Evolutionary conservation across 2,113 vertebrate species (phyloP).

Genomic region (Nothocercus julius): DNA sequence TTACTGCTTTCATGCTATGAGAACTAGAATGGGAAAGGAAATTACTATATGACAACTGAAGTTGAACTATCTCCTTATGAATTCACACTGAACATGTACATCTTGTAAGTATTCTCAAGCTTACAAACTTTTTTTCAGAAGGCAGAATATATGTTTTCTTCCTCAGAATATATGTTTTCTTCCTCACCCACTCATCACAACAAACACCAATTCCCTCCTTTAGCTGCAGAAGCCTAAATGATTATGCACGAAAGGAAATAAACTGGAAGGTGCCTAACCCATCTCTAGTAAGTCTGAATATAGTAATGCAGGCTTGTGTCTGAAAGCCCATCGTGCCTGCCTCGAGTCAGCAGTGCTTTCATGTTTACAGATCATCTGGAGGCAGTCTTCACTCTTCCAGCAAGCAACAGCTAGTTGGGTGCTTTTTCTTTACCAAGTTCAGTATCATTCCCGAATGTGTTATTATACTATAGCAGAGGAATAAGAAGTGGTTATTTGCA

Average conservation of each 20-base stretch:
- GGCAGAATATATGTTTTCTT: background rate
- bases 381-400: background rate
- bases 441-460: background rate
- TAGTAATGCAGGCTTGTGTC: background rate
- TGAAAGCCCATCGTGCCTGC: background rate
- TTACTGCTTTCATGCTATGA: background rate
- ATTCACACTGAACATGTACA: background rate
- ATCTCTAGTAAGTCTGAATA: background rate
- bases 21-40: background rate
- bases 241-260: background rate
- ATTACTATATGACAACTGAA: background rate
- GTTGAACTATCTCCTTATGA: background rate
- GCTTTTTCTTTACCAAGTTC: background rate
- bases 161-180: background rate
- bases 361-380: background rate
- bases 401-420: background rate
- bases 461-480: background rate
- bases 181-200: background rate
- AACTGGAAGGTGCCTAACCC: background rate
- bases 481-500: background rate
- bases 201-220: background rate
- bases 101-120: background rate
- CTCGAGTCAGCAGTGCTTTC: background rate
- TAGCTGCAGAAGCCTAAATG: background rate
- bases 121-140: background rate